These are phyloP conservation scores for Manis javanica DNA, from an alignment of 2,797 vertebrate species.

Conservation along the genomic window DNA sequence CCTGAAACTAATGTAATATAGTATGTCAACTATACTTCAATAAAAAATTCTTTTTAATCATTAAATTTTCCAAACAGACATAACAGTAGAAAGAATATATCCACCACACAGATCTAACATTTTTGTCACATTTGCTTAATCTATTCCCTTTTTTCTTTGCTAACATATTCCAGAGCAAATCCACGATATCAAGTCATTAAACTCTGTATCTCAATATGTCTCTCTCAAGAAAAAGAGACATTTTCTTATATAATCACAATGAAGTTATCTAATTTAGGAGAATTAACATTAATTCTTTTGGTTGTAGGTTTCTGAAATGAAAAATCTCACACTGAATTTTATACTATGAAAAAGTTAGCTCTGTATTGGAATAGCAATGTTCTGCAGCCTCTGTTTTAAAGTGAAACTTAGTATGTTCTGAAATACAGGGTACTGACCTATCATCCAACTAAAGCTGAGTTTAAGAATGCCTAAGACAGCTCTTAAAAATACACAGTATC, in stretches of 20 bases:
- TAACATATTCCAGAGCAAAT: slow-evolving; percentile 38
- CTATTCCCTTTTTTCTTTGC: not conserved
- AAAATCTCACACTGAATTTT: not conserved
- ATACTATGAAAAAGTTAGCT: not conserved
- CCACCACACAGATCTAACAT: not conserved
- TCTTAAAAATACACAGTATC: slow-evolving; percentile 15
- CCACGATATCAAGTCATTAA: not conserved
- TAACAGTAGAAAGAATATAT: slow-evolving; percentile 26
- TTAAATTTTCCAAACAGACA: slow-evolving; percentile 21
- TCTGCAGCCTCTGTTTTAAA: not conserved
- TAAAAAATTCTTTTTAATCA: not conserved
- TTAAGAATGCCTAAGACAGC: not conserved
- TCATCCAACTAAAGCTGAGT: not conserved
- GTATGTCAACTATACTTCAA: not conserved
- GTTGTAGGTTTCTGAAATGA: not conserved
- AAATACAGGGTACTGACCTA: not conserved
- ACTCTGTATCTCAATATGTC: not conserved
- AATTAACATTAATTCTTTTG: not conserved
- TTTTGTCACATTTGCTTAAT: not conserved
- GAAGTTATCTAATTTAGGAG: not conserved
- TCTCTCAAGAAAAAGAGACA: not conserved
- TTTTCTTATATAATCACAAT: not conserved
- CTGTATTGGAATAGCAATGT: not conserved
- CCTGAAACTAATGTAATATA: too few species aligned
- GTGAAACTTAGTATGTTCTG: not conserved